Evolutionary conservation across 2,797 vertebrate genomes (phyloP).

Genomic region (Pygocentrus nattereri): DNA sequence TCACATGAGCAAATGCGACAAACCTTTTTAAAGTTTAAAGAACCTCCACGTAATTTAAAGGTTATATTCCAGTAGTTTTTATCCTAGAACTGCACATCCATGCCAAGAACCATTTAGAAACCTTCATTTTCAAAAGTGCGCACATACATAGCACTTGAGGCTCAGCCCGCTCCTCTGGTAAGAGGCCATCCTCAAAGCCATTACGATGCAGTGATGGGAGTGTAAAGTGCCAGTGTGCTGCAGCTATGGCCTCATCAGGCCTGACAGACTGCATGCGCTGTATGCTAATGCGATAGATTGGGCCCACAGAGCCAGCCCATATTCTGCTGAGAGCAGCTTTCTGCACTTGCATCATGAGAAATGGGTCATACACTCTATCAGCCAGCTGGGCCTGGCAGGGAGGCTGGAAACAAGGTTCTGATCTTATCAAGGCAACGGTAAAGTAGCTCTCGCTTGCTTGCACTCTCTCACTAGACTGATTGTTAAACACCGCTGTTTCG

Average conservation of each 20-base stretch:
- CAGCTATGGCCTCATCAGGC: slow-evolving; percentile 45
- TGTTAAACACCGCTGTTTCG: slow-evolving; percentile 28
- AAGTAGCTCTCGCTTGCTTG: slow-evolving; percentile 14
- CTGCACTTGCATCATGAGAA: slow-evolving; percentile 36
- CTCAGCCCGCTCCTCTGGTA: slow-evolving; percentile 26
- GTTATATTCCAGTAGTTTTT: background rate
- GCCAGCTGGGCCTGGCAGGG: slow-evolving; percentile 40
- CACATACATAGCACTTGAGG: background rate
- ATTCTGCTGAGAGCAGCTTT: slow-evolving; percentile 50
- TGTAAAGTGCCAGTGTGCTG: slow-evolving; percentile 42
- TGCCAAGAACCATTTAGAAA: background rate
- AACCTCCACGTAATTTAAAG: background rate
- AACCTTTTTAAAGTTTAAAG: no score
- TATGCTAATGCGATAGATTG: slow-evolving; percentile 33
- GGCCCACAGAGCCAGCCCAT: slow-evolving; percentile 11
- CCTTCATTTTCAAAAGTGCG: slow-evolving; percentile 3
- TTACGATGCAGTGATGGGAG: slow-evolving; percentile 47
- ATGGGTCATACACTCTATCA: slow-evolving; percentile 35
- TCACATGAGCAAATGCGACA: no score
- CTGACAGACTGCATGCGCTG: slow-evolving; percentile 38
- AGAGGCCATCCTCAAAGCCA: slow-evolving; percentile 48
- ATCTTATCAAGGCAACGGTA: slow-evolving; percentile 48
- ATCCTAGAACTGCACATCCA: background rate
- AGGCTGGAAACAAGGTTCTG: slow-evolving; percentile 47
- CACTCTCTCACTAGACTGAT: slow-evolving; percentile 25